Base-by-base conservation (phyloP, 2,113 vertebrate species). In the Dascyllus trimaculatus region DNA sequence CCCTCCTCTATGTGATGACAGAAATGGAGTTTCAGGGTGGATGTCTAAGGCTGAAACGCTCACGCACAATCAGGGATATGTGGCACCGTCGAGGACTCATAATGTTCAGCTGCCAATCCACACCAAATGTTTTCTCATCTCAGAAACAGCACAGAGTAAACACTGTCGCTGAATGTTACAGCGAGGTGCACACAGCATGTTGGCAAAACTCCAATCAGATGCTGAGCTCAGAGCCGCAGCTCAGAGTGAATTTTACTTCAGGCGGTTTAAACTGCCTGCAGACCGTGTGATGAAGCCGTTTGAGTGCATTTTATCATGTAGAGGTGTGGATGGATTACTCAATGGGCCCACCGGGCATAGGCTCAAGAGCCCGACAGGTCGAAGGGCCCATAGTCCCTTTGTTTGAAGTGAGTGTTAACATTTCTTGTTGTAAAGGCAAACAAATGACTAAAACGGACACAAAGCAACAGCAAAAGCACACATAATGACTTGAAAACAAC, bases 111-210 rank as follows among this genome's bases (percentile, higher is more conserved):
- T 18, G 46, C 35, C 64, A 49, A 26, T 49, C 48, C 19, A 21
- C 61, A 43, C 54, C 45, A 26, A 76, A 76, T 4, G 51, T 68
- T 62, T 24, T 38, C 71, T 71, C 62, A 19, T 85, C 52, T 56
- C 29, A 21, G 38, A 54, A 72, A 10, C 49, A 19, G 53, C 40
- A 15, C 32, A 24, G 53, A 81, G 75, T 45, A 71, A 82, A 82
- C 63, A 49, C 46, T 6, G 17, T 21, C 21, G 14, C 26, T 67
- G 51, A 51, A 38, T 11, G 38, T 56, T 10, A 29, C 63, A 21
- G 38, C 8, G 9, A 53, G 66, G 4, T 18, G 48, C 38, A 35
- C 51, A 0, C 60, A n/a, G 35, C 2, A 1, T 6, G 59, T 43
- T 46, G 53, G 59, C 60, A n/a, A 25, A 54, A 26, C 46, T 59